Conservation (phyloP, 2,113 vertebrate genomes). For the Rhinoptilus africanus region DNA sequence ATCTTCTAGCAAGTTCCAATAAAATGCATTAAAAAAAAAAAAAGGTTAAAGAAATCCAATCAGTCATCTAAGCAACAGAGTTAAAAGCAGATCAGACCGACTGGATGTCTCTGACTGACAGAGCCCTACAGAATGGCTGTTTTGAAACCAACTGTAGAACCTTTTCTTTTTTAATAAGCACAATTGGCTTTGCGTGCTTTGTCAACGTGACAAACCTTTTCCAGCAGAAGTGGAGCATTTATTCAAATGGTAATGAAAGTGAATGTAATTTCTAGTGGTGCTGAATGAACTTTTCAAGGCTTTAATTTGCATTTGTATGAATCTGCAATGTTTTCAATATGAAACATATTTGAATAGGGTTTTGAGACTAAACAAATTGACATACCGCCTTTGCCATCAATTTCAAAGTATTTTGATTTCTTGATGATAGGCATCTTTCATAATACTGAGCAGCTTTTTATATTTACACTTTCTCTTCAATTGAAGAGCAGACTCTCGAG, state of each 20-base stretch:
- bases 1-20: neutral
- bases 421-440: neutral
- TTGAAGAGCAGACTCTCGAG: neutral
- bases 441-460: neutral
- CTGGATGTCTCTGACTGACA: neutral
- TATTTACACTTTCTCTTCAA: neutral
- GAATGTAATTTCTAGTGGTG: neutral
- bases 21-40: neutral
- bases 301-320: constrained; percentile 9
- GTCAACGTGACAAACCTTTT: neutral
- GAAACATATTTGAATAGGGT: neutral
- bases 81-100: constrained; percentile 4
- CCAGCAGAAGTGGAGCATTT: neutral
- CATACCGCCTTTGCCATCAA: neutral
- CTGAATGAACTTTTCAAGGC: constrained; percentile 29
- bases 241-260: constrained; percentile 37
- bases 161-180: neutral
- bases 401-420: neutral
- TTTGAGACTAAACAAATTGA: constrained; percentile 26
- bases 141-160: neutral
- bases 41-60: neutral
- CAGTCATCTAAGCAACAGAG: neutral
- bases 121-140: neutral
- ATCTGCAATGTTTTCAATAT: neutral
- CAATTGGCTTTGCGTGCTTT: neutral